Percentiles rank a stretch among this genome's conserved stretches.
These are phyloP conservation scores for Nipponacmea schrenckii DNA, from an alignment of 2,888 invertebrate species.

Conservation along the genomic window DNA sequence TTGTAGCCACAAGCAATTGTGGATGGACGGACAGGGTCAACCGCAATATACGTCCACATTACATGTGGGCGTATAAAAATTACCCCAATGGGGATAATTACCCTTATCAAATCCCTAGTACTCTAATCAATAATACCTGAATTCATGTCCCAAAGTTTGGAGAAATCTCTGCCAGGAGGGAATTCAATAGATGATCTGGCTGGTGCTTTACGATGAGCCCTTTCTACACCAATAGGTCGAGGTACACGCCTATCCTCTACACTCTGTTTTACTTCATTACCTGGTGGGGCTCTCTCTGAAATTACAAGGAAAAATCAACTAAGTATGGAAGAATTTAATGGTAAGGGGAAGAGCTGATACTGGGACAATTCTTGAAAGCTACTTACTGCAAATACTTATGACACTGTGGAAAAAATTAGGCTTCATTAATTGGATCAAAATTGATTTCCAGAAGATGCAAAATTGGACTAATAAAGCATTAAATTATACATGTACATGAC, in stretches of 20 bases:
- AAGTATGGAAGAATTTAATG: conserved; percentile 39
- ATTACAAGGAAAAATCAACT: conserved; percentile 14
- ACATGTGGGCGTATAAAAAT: too few relatives aligned
- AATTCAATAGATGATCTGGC: conserved; percentile 25
- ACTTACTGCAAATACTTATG: conserved; percentile 42
- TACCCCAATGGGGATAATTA: too few relatives aligned
- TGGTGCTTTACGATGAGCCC: conserved; percentile 58
- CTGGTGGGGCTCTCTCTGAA: conserved; percentile 26
- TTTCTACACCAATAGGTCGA: conserved; percentile 68
- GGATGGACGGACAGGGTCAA: too few relatives aligned
- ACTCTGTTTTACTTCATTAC: conserved; percentile 32
- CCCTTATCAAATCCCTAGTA: too few relatives aligned
- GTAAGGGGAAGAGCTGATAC: conserved; percentile 45
- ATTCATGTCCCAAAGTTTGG: conserved; percentile 31
- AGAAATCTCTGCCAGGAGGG: conserved; percentile 23
- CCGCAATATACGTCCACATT: too few relatives aligned
- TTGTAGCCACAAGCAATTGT: too few relatives aligned
- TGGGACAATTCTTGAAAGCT: too few relatives aligned
- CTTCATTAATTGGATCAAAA: too few relatives aligned
- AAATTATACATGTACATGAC: too few relatives aligned
- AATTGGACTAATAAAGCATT: too few relatives aligned
- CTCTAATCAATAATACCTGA: background rate
- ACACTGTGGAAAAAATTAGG: conserved; percentile 32
- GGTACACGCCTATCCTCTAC: conserved; percentile 59
- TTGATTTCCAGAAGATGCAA: too few relatives aligned